Evolutionary conservation across 2,888 invertebrate species (phyloP).

Genomic region (Phengaris arion): DNA sequence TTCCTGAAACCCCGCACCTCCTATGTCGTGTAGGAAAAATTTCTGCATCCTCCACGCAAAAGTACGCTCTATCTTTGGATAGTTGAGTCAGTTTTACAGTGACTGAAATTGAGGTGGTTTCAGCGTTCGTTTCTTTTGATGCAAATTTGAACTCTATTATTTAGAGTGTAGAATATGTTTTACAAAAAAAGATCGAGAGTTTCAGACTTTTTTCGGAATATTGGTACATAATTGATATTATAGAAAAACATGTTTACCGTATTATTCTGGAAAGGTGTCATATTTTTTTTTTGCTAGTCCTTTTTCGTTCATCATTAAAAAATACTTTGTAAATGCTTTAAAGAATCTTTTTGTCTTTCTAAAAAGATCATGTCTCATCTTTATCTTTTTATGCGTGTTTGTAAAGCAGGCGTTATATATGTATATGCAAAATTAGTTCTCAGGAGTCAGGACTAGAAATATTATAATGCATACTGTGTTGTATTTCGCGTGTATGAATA

Average conservation of each 20-base stretch:
- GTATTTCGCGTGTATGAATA: no score
- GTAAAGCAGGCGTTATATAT: no score
- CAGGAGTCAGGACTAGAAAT: neutral
- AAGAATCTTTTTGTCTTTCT: neutral
- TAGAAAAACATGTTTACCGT: slow-evolving; percentile 2
- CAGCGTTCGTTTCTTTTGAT: neutral
- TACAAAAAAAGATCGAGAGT: neutral
- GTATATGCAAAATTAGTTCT: no score
- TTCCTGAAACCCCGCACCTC: slow-evolving; percentile 23
- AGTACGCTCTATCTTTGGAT: neutral
- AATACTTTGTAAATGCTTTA: neutral
- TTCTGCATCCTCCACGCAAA: neutral
- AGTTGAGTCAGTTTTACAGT: no score
- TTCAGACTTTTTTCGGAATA: slow-evolving; percentile 13
- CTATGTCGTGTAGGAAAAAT: neutral
- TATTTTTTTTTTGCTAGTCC: slow-evolving; percentile 18
- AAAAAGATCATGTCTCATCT: neutral
- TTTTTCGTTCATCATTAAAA: slow-evolving; percentile 3
- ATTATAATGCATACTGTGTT: no score
- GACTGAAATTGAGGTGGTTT: no score
- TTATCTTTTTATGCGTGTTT: neutral
- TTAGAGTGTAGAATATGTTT: neutral
- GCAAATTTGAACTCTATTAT: neutral
- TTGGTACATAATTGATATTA: slow-evolving; percentile 24
- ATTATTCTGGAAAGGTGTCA: slow-evolving; percentile 5